Percentiles rank a stretch among this genome's conserved stretches.
These are phyloP conservation scores for Campylorhamphus procurvoides DNA, from an alignment of 2,113 vertebrate species.

Conservation along the genomic window DNA sequence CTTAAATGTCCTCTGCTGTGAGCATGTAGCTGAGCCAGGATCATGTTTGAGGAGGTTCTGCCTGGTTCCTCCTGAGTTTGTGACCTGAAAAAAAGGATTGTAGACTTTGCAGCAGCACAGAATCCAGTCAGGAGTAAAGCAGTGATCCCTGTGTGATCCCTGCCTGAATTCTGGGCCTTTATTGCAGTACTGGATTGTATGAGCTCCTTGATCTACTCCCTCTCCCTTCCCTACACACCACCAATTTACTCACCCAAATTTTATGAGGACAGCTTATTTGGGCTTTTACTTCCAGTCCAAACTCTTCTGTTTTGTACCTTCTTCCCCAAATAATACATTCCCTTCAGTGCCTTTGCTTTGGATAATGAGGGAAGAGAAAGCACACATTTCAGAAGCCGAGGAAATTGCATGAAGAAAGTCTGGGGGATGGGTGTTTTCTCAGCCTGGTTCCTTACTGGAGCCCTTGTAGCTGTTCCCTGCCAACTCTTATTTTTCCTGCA, in stretches of 20 bases:
- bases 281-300: background rate
- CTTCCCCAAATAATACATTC: background rate
- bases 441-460: background rate
- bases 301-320: background rate
- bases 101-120: background rate
- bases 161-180: background rate
- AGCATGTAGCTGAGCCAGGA: rapidly evolving
- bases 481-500: background rate
- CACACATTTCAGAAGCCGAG: background rate
- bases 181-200: rapidly evolving
- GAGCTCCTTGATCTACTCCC: background rate
- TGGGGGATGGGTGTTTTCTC: background rate
- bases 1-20: rapidly evolving
- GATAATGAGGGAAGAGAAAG: constrained; percentile 12
- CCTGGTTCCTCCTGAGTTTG: background rate
- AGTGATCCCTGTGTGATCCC: rapidly evolving
- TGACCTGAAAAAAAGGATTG: background rate
- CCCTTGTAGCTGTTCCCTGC: background rate
- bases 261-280: background rate
- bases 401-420: background rate
- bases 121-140: background rate
- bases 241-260: background rate
- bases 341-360: background rate
- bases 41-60: background rate
- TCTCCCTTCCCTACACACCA: background rate